Evolutionary conservation across 2,797 vertebrate species (phyloP).

Genomic region (Australoheros facetus): DNA sequence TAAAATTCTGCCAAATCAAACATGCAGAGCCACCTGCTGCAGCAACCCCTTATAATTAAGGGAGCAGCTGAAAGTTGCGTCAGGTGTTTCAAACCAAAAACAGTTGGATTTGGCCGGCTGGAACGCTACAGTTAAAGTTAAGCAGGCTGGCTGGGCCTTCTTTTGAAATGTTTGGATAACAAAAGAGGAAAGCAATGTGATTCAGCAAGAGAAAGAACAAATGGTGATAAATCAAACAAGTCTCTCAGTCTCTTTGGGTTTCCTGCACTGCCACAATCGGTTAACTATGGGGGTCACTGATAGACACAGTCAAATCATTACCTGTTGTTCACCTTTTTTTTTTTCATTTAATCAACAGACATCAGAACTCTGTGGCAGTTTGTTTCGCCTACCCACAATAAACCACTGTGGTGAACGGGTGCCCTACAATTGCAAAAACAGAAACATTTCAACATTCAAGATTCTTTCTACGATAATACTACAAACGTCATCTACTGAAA

Average conservation of each 20-base stretch:
- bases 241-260: not conserved
- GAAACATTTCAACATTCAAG: constrained; percentile 13
- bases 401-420: not conserved
- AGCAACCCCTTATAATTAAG: not conserved
- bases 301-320: not conserved
- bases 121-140: not conserved
- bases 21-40: not conserved
- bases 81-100: not conserved
- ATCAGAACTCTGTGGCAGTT: not conserved
- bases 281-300: constrained; percentile 1
- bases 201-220: not conserved
- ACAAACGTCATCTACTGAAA: constrained; percentile 23
- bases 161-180: not conserved
- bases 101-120: not conserved
- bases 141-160: not conserved
- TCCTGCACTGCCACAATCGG: not conserved
- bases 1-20: too few species aligned
- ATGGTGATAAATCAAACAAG: not conserved
- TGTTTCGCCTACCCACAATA: not conserved
- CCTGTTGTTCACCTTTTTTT: not conserved
- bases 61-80: not conserved
- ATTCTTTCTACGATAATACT: constrained; percentile 8
- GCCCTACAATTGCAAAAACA: constrained; percentile 8
- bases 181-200: not conserved
- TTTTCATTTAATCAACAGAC: not conserved